Percentiles rank a stretch among this genome's conserved stretches.
Conservation (phyloP, 2,797 vertebrate genomes). For the Rhodeus uyekii region DNA sequence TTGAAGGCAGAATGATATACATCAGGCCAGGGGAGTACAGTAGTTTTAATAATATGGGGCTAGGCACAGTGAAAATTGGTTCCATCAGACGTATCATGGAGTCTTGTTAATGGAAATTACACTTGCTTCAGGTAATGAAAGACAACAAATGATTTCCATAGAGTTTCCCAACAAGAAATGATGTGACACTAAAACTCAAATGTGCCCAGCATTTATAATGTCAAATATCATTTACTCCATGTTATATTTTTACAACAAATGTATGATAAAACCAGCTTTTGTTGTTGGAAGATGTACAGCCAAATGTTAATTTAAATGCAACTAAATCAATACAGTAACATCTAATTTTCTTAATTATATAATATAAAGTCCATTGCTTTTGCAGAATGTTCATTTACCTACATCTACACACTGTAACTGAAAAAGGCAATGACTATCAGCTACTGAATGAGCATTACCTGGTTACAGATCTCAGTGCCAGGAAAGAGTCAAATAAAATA, state of each 20-base stretch:
- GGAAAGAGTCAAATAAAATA: background rate
- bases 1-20: conserved; percentile 72
- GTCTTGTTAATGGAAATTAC: conserved; percentile 21
- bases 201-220: background rate
- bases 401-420: background rate
- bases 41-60: conserved; percentile 70
- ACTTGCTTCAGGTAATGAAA: background rate
- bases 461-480: background rate
- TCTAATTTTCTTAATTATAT: background rate
- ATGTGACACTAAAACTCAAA: background rate
- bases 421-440: background rate
- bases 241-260: background rate
- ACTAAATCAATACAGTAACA: background rate
- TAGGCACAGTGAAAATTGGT: conserved; percentile 63
- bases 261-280: background rate
- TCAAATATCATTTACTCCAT: background rate
- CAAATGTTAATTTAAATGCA: background rate
- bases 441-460: background rate
- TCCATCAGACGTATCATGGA: conserved; percentile 45
- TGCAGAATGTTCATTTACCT: background rate
- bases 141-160: background rate
- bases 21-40: conserved; percentile 74
- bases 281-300: background rate
- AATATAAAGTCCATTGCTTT: background rate
- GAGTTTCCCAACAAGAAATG: background rate